Conservation (phyloP, 2,888 invertebrate genomes). For the Leptinotarsa juncta region DNA sequence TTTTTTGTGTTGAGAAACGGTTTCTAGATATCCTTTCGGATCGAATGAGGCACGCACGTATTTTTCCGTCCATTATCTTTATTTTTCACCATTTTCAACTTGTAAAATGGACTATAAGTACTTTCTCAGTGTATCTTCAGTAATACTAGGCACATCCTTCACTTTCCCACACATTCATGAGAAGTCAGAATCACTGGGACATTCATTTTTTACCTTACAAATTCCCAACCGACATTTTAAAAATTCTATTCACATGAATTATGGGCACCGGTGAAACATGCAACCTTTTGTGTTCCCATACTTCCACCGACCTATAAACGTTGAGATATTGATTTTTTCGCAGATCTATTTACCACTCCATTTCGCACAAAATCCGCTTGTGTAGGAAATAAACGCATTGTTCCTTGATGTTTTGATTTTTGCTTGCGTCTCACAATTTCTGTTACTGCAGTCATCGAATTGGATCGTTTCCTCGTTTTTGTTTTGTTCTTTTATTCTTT, state of each 20-base stretch:
- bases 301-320: constrained; percentile 14
- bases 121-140: too few species aligned
- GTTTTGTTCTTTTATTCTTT: not conserved
- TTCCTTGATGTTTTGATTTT: constrained; percentile 19
- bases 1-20: too few species aligned
- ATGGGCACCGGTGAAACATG: constrained; percentile 4
- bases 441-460: constrained; percentile 13
- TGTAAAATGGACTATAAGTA: too few species aligned
- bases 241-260: not conserved
- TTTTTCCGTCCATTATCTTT: too few species aligned
- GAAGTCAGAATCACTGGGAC: not conserved
- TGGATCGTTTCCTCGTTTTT: constrained; percentile 8
- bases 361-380: constrained; percentile 18
- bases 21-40: too few species aligned
- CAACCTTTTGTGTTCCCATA: constrained; percentile 1
- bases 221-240: not conserved
- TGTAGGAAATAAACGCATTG: constrained; percentile 14
- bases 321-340: constrained; percentile 11
- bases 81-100: too few species aligned
- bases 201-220: not conserved
- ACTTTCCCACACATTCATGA: too few species aligned
- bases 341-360: constrained; percentile 17
- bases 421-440: constrained; percentile 13
- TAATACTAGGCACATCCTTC: too few species aligned
- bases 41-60: too few species aligned